These are phyloP conservation scores for Dicyema japonicum DNA, from an alignment of 1,140 invertebrate genomes.

Conservation along the genomic window DNA sequence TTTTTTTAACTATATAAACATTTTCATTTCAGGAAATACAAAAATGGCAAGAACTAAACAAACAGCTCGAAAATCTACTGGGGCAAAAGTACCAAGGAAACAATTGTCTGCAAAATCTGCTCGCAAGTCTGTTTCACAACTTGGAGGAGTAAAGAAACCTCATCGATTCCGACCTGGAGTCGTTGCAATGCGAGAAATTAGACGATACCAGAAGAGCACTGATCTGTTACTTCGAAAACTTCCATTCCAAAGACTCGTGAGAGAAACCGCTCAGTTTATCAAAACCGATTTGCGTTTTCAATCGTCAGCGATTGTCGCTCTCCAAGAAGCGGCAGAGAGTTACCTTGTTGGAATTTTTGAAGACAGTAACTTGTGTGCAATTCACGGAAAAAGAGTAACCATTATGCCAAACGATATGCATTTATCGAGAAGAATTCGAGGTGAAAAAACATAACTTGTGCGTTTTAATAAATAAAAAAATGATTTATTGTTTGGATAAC, in stretches of 20 bases:
- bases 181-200: slow-evolving; percentile 22
- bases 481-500: too few relatives aligned
- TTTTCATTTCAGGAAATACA: too few relatives aligned
- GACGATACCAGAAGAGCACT: slow-evolving; percentile 26
- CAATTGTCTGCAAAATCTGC: slow-evolving; percentile 47
- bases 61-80: slow-evolving; percentile 29
- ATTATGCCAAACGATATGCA: slow-evolving; percentile 10
- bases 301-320: slow-evolving; percentile 1
- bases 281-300: slow-evolving; percentile 3
- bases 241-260: slow-evolving; percentile 3
- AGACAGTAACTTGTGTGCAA: slow-evolving; percentile 60
- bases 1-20: too few relatives aligned
- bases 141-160: slow-evolving; percentile 45
- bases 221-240: slow-evolving; percentile 2
- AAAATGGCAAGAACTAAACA: slow-evolving; percentile 47
- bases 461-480: too few relatives aligned
- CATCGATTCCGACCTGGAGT: slow-evolving; percentile 21
- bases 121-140: slow-evolving; percentile 41
- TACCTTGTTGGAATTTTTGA: slow-evolving; percentile 51
- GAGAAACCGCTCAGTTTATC: slow-evolving; percentile 2
- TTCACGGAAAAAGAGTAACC: slow-evolving; percentile 48
- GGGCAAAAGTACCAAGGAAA: slow-evolving; percentile 46
- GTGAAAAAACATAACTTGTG: too few relatives aligned
- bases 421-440: too few relatives aligned
- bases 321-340: slow-evolving; percentile 15